Conservation (phyloP, 2,797 vertebrate species). For the Silurus lanzhouensis region DNA sequence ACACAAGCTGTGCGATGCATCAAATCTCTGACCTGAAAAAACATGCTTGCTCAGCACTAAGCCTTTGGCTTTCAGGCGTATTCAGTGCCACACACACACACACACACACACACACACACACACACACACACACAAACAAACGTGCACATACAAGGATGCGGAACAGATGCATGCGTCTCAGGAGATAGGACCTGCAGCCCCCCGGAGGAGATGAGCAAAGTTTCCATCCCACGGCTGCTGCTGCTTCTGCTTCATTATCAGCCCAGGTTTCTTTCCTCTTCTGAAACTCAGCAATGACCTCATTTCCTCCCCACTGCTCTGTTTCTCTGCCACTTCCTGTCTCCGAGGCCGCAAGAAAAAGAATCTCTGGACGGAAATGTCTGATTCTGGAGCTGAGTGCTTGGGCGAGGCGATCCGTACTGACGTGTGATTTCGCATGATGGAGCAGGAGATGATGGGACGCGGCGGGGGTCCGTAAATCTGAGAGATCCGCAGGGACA, state of each 20-base stretch:
- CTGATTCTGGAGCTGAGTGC: neutral
- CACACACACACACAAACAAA: neutral
- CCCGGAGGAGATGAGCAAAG: slow-evolving; percentile 51
- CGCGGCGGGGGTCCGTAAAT: slow-evolving; percentile 69
- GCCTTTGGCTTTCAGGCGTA: neutral
- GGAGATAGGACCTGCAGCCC: slow-evolving; percentile 66
- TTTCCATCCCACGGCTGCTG: slow-evolving; percentile 65
- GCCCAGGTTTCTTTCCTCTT: slow-evolving; percentile 41
- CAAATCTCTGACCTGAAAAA: slow-evolving; percentile 39
- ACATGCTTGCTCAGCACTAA: slow-evolving; percentile 54
- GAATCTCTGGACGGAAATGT: neutral
- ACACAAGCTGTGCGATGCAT: slow-evolving; percentile 42
- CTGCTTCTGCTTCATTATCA: slow-evolving; percentile 71
- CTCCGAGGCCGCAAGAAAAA: slow-evolving; percentile 23
- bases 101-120: neutral
- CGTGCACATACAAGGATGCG: slow-evolving; percentile 55
- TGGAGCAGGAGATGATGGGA: slow-evolving; percentile 54
- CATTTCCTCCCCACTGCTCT: slow-evolving; percentile 63
- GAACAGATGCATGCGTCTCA: slow-evolving; percentile 70
- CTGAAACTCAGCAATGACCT: slow-evolving; percentile 66
- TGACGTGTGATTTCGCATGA: slow-evolving; percentile 61
- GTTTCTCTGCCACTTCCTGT: slow-evolving; percentile 65
- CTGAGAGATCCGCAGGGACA: slow-evolving; percentile 71
- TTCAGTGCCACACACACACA: slow-evolving; percentile 15
- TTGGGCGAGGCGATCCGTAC: neutral